A percentile compares a stretch with the other conserved stretches of the same genome.
Evolutionary conservation across 2,888 invertebrate species (phyloP).

Genomic region (Allacma fusca): DNA sequence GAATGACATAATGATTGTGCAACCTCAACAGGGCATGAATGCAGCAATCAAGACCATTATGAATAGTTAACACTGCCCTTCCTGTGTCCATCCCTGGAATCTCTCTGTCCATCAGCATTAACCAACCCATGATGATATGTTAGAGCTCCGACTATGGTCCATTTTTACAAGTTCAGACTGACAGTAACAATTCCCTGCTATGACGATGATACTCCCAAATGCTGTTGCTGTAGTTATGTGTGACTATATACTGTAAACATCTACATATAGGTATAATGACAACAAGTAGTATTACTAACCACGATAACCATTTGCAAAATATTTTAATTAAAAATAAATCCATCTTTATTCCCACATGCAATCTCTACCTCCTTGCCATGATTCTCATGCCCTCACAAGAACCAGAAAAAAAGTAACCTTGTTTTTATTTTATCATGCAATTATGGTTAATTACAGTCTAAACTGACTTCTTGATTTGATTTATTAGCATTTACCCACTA

Average conservation of each 20-base stretch:
- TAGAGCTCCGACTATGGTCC: too few species aligned
- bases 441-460: background rate
- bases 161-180: too few species aligned
- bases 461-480: constrained; percentile 9
- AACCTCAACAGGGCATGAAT: constrained; percentile 16
- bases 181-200: too few species aligned
- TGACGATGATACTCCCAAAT: too few species aligned
- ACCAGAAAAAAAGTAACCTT: background rate
- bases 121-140: background rate
- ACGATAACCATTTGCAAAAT: too few species aligned
- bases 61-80: constrained; percentile 7
- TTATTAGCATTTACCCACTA: background rate
- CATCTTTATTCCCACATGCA: background rate
- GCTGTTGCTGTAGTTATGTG: too few species aligned
- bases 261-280: too few species aligned
- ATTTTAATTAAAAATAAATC: background rate
- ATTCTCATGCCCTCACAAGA: background rate
- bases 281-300: too few species aligned
- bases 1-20: constrained; percentile 9
- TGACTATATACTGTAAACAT: too few species aligned
- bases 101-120: background rate
- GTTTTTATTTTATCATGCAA: background rate
- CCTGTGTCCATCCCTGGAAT: background rate
- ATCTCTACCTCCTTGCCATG: background rate
- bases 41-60: constrained; percentile 8